Conservation (phyloP, 1,140 invertebrate genomes). For the Plodia interpunctella region DNA sequence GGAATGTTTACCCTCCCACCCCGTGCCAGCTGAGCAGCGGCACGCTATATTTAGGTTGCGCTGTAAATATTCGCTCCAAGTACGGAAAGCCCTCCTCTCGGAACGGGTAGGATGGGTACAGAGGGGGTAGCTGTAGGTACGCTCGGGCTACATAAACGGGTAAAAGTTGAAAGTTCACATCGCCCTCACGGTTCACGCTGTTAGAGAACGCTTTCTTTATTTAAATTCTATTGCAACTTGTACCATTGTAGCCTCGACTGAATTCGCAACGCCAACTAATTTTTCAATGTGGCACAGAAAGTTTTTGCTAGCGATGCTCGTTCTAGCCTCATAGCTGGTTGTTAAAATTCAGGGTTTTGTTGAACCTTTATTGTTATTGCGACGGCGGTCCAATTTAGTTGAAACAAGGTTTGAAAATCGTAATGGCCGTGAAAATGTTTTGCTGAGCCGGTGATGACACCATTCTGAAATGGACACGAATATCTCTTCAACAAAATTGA, state of each 20-base stretch:
- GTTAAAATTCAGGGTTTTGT: slow-evolving; percentile 30
- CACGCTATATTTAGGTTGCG: slow-evolving; percentile 75
- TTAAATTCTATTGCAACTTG: slow-evolving; percentile 71
- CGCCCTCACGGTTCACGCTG: slow-evolving; percentile 62
- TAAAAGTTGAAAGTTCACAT: slow-evolving; percentile 75
- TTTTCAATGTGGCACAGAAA: slow-evolving; percentile 41
- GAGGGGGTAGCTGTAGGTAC: slow-evolving; percentile 28
- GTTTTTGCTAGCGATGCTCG: slow-evolving; percentile 34
- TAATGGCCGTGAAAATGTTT: slow-evolving; percentile 28
- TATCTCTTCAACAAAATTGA: slow-evolving; percentile 50
- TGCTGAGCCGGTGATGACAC: slow-evolving; percentile 19
- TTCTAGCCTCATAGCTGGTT: slow-evolving; percentile 21
- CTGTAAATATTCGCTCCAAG: slow-evolving; percentile 74
- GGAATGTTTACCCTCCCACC: slow-evolving; percentile 61
- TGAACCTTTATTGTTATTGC: slow-evolving; percentile 37
- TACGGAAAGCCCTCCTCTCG: slow-evolving; percentile 52
- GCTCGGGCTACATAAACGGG: slow-evolving; percentile 51
- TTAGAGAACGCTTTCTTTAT: slow-evolving; percentile 70
- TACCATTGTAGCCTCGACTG: slow-evolving; percentile 54
- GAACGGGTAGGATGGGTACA: slow-evolving; percentile 18
- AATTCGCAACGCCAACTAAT: slow-evolving; percentile 57
- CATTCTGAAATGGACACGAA: slow-evolving; percentile 33
- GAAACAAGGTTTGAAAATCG: slow-evolving; percentile 36
- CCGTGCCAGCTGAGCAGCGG: slow-evolving; percentile 71
- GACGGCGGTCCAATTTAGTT: slow-evolving; percentile 36